phyloP scores from a whole-genome alignment of 1,140 invertebrate species.

The Sitobion miscanthi region DNA sequence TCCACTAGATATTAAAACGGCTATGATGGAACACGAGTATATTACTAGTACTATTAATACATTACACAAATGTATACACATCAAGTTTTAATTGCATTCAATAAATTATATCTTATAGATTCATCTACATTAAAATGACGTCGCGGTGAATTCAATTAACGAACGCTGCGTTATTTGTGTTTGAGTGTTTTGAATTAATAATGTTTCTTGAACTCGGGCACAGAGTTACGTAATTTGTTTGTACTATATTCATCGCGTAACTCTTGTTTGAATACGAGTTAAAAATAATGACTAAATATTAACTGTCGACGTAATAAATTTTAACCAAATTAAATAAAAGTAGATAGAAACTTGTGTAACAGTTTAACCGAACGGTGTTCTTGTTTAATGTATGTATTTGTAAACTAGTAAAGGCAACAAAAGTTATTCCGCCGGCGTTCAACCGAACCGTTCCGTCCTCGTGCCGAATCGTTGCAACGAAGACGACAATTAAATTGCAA shows the following conservation, averaged over 20 bases:
- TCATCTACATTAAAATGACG: neutral
- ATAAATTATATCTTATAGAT: neutral
- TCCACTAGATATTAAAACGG: neutral
- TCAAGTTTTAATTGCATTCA: neutral
- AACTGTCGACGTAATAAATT: slow-evolving; percentile 10
- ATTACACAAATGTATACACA: neutral
- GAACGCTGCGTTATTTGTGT: slow-evolving; percentile 1
- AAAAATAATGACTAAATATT: slow-evolving; percentile 13
- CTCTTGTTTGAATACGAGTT: neutral
- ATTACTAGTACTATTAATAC: slow-evolving; percentile 1
- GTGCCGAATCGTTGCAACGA: neutral
- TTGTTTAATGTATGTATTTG: neutral
- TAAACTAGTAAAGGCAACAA: neutral
- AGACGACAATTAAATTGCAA: neutral
- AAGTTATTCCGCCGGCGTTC: neutral
- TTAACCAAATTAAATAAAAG: slow-evolving; percentile 15
- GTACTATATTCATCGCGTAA: neutral
- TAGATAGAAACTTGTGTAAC: neutral
- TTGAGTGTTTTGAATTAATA: slow-evolving; percentile 23
- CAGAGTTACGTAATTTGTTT: neutral
- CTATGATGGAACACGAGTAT: neutral
- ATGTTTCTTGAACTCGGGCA: neutral
- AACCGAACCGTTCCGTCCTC: neutral
- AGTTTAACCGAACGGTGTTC: neutral
- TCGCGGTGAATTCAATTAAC: neutral